Percentiles rank a stretch among this genome's conserved stretches.
Evolutionary conservation across 1,140 invertebrate genomes (phyloP).

Genomic region (Potamilus streckersoni): DNA sequence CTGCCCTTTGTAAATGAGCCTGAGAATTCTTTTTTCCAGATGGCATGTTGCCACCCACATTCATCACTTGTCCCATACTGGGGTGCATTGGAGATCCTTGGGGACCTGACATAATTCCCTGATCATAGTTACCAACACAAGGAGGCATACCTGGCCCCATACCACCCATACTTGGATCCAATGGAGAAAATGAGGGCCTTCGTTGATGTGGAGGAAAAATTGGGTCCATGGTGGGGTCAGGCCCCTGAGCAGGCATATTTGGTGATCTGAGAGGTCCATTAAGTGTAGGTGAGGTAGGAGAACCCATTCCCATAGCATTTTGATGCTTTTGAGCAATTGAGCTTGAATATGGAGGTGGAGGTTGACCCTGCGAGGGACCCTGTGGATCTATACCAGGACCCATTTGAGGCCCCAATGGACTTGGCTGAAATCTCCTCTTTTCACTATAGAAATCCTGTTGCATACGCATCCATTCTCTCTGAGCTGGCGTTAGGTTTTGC

Average conservation of each 20-base stretch:
- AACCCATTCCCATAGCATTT: constrained; percentile 41
- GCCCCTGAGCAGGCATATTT: constrained; percentile 35
- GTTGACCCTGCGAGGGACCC: constrained; percentile 31
- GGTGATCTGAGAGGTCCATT: constrained; percentile 54
- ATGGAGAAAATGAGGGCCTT: constrained; percentile 71
- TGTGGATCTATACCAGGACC: constrained; percentile 24
- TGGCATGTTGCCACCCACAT: constrained; percentile 33
- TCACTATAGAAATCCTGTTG: constrained; percentile 72
- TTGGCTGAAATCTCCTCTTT: constrained; percentile 61
- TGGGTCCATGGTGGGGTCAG: constrained; percentile 45
- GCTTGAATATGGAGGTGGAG: constrained; percentile 61
- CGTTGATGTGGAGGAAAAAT: constrained; percentile 46
- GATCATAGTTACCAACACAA: constrained; percentile 28
- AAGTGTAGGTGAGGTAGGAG: constrained; percentile 58
- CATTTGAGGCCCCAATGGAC: constrained; percentile 26
- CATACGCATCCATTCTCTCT: constrained; percentile 83
- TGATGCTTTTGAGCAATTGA: constrained; percentile 59
- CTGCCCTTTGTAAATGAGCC: constrained; percentile 56
- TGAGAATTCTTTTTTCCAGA: constrained; percentile 35
- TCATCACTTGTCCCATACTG: constrained; percentile 38
- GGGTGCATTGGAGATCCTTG: constrained; percentile 36
- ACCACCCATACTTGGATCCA: constrained; percentile 72
- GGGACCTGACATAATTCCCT: constrained; percentile 20
- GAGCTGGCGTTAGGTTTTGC: constrained; percentile 61
- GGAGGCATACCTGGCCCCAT: constrained; percentile 32